Conservation (phyloP, 1,140 invertebrate genomes). For the Magallana angulata region DNA sequence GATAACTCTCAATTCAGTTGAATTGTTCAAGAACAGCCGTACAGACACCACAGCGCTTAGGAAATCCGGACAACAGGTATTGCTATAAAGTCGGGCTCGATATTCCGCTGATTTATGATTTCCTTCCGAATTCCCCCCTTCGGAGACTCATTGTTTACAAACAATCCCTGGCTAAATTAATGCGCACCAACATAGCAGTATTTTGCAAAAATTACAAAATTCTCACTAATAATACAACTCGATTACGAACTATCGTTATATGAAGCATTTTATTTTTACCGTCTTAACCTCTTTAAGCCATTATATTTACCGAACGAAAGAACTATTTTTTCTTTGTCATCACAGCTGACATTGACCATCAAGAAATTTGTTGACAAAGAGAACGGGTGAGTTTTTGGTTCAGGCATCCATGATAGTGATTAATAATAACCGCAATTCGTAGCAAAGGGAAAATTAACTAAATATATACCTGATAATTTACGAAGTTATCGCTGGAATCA, state of each 20-base stretch:
- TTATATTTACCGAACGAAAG: no score
- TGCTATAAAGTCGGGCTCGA: background rate
- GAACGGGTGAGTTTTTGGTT: background rate
- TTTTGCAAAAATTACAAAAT: background rate
- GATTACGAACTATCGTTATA: no score
- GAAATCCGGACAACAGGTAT: no score
- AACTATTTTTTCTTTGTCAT: no score
- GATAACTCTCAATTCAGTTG: no score
- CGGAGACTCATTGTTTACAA: slow-evolving; percentile 21
- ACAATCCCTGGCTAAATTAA: background rate
- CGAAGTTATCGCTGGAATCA: background rate
- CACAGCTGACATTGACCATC: background rate
- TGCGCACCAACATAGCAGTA: background rate
- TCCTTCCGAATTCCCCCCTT: background rate
- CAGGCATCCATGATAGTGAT: background rate
- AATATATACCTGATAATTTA: background rate
- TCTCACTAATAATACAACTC: no score
- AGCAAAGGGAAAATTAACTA: background rate
- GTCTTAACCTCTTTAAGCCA: no score
- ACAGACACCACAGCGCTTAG: no score
- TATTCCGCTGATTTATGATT: background rate
- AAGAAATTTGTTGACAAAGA: slow-evolving; percentile 7
- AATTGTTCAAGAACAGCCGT: no score
- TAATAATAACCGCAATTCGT: background rate
- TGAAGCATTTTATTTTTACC: no score